Base-by-base conservation (phyloP, 2,888 invertebrate species). In the Sepioteuthis lessoniana region DNA sequence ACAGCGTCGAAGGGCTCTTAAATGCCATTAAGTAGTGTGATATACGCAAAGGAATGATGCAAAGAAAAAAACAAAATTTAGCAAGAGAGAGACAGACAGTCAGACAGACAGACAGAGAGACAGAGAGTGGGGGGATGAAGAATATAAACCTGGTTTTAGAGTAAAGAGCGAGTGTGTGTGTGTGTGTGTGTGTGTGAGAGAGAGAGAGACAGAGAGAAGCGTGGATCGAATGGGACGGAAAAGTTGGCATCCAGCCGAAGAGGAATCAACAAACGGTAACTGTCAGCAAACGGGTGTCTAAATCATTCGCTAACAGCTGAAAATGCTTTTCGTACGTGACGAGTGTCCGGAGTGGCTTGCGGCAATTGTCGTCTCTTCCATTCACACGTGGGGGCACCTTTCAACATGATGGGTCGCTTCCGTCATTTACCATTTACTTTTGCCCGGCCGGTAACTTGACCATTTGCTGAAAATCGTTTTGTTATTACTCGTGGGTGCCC, bases 321-420 rank as follows among this genome's bases (percentile, higher is more conserved):
- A 76, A 76, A 76, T 76, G 76, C 76, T 13, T n/a, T 76, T 76
- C 76, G 76, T 76, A 76, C 76, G 76, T 76, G 76, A 76, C 76
- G 35, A 76, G 76, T 19, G 76, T 76, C 76, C 76, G 76, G 76
- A 76, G 35, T 76, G 76, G 76, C 76, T 76, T 76, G 76, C 76
- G 35, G 76, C 76, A 16, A 76, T 76, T 76, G 76, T 76, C 76
- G 76, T n/a, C 76, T 76, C 76, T 76, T 76, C 76, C 76, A 76
- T 76, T 76, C 35, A 76, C 76, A 76, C 76, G 76, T 76, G 28
- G n/a, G n/a, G 76, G 16, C n/a, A 13, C 76, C 35, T 76, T 76
- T 76, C 76, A 76, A 76, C 76, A 76, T 76, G 76, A 76, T 76
- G 35, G 76, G 76, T 76, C 35, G 35, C 76, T 76, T 76, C 76